phyloP scores from a whole-genome alignment of 1,140 invertebrate genomes.

The Reticulitermes speratus region DNA sequence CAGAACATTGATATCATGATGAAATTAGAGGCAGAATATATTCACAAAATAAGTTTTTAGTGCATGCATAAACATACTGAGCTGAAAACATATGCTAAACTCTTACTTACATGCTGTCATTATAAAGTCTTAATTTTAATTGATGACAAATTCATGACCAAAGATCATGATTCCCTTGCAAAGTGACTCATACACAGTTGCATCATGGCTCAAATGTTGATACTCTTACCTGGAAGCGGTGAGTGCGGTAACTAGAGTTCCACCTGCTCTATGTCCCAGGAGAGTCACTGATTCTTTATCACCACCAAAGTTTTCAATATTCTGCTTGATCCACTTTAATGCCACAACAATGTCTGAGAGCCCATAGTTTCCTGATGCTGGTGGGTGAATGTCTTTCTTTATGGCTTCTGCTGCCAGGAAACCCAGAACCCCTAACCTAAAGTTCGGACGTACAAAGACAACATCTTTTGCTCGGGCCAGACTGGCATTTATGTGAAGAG shows the following conservation, averaged over 20 bases:
- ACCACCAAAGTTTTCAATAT: slow-evolving; percentile 81
- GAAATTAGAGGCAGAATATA: too few relatives aligned
- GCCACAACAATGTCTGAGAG: slow-evolving; percentile 75
- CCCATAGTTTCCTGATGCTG: slow-evolving; percentile 83
- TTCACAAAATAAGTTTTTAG: too few relatives aligned
- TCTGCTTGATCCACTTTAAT: slow-evolving; percentile 76
- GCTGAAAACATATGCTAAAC: too few relatives aligned
- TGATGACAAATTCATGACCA: too few relatives aligned
- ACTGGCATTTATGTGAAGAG: slow-evolving; percentile 57
- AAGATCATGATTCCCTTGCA: too few relatives aligned
- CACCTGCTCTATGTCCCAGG: slow-evolving; percentile 77
- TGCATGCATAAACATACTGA: too few relatives aligned
- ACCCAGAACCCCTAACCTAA: slow-evolving; percentile 69
- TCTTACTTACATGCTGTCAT: too few relatives aligned
- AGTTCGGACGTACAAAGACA: slow-evolving; percentile 80
- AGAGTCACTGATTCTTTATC: slow-evolving; percentile 71
- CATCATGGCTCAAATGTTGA: too few relatives aligned
- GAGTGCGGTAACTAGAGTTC: slow-evolving; percentile 72
- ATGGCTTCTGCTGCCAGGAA: slow-evolving; percentile 72
- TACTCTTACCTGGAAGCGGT: slow-evolving; percentile 52
- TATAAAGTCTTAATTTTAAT: too few relatives aligned
- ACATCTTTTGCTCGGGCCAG: slow-evolving; percentile 72
- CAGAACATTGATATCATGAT: too few relatives aligned
- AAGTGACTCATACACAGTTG: too few relatives aligned
- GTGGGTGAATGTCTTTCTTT: slow-evolving; percentile 65